Percentiles rank a stretch among this genome's conserved stretches.
These are phyloP conservation scores for Junonia oenone DNA, from an alignment of 2,888 invertebrate genomes.

Conservation along the genomic window DNA sequence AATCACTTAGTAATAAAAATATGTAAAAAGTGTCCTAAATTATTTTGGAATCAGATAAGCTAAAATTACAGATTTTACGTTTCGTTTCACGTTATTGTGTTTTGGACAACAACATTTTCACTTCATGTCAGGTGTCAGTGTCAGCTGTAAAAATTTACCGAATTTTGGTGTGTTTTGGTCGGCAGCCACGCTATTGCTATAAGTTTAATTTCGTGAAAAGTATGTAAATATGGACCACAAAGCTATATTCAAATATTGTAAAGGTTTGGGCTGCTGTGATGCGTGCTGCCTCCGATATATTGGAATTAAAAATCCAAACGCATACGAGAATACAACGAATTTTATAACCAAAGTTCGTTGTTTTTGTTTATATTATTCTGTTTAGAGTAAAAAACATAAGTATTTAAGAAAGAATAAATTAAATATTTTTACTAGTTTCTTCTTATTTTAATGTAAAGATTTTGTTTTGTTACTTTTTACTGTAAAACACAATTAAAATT, in stretches of 20 bases:
- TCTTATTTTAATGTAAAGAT: too few species aligned
- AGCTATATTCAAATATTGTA: slow-evolving; percentile 68
- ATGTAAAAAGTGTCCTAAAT: too few species aligned
- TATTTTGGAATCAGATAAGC: too few species aligned
- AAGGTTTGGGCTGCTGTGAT: slow-evolving; percentile 82
- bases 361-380: neutral
- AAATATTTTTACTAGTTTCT: too few species aligned
- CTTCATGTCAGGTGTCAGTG: neutral
- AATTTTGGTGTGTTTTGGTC: neutral
- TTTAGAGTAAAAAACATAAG: neutral
- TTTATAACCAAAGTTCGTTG: slow-evolving; percentile 73
- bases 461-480: too few species aligned
- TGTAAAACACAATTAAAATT: too few species aligned
- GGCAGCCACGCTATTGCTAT: neutral
- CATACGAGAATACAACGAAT: slow-evolving; percentile 72
- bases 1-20: too few species aligned
- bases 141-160: neutral
- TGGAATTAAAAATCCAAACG: slow-evolving; percentile 76
- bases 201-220: neutral
- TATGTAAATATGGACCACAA: slow-evolving; percentile 61
- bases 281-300: slow-evolving; percentile 84
- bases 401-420: neutral
- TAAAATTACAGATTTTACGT: too few species aligned
- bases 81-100: neutral
- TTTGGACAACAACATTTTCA: neutral